These are phyloP conservation scores for Neodiprion virginianus DNA, from an alignment of 1,140 invertebrate species.

Conservation along the genomic window DNA sequence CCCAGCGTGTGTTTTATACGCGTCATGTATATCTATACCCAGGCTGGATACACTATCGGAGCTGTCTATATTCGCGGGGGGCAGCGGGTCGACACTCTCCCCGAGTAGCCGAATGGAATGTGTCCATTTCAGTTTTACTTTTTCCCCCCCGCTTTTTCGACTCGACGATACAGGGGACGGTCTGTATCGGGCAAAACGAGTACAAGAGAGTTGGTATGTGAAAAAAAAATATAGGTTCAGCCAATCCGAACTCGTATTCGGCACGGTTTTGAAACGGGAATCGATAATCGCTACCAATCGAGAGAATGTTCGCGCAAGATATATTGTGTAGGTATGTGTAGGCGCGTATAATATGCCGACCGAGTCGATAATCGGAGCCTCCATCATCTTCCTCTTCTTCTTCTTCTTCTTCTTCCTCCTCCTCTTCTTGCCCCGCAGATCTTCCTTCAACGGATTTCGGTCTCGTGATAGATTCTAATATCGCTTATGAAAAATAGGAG, in stretches of 20 bases:
- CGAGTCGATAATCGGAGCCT: conserved; percentile 38
- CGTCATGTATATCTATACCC: too few relatives aligned
- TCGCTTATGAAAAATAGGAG: conserved; percentile 45
- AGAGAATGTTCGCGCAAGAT: conserved; percentile 26
- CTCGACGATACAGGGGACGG: conserved; percentile 22
- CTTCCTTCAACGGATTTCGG: conserved; percentile 13
- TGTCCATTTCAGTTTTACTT: conserved; percentile 26
- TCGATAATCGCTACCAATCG: conserved; percentile 51
- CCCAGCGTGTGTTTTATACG: too few relatives aligned
- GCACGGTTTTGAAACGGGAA: conserved; percentile 40
- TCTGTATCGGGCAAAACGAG: neutral
- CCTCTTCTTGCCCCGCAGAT: conserved; percentile 24
- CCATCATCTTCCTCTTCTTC: conserved; percentile 32
- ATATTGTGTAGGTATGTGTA: neutral
- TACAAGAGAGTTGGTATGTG: too few relatives aligned
- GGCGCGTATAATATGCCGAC: neutral
- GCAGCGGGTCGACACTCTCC: conserved; percentile 1
- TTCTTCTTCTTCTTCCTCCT: conserved; percentile 15
- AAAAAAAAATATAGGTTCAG: conserved; percentile 3
- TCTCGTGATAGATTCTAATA: conserved; percentile 42
- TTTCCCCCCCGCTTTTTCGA: conserved; percentile 17
- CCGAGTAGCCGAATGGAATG: conserved; percentile 42
- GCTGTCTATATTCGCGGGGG: neutral
- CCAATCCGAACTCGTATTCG: conserved; percentile 40
- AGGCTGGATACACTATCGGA: neutral